Conservation (phyloP, 1,140 invertebrate species). For the Drosophila quadrilineata region DNA sequence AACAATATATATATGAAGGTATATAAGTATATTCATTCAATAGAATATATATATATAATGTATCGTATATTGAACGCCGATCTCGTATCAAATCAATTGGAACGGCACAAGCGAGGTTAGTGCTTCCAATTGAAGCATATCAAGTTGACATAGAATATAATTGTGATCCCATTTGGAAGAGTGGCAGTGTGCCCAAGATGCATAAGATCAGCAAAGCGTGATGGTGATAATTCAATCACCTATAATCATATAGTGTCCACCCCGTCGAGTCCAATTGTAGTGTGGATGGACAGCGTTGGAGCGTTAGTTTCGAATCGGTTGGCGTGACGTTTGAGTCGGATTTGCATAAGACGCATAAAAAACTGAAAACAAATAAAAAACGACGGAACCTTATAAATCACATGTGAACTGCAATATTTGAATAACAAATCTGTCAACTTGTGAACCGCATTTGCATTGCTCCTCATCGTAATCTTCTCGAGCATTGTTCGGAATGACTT, state of each 20-base stretch:
- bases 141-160: constrained; percentile 22
- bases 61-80: constrained; percentile 32
- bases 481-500: too few species aligned
- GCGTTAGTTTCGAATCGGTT: constrained; percentile 2
- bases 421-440: constrained; percentile 8
- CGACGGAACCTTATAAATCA: background rate
- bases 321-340: constrained; percentile 19
- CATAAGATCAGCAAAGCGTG: constrained; percentile 15
- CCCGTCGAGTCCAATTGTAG: constrained; percentile 6
- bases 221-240: constrained; percentile 41
- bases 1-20: background rate
- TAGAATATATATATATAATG: constrained; percentile 17
- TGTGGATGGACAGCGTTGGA: background rate
- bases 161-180: constrained; percentile 1
- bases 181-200: too few species aligned
- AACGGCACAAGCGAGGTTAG: constrained; percentile 23
- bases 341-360: constrained; percentile 20
- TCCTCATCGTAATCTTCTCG: background rate
- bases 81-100: constrained; percentile 67
- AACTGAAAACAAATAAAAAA: background rate
- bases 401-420: too few species aligned
- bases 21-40: background rate
- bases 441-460: constrained; percentile 29
- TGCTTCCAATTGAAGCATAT: constrained; percentile 51
- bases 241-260: constrained; percentile 5